These are phyloP conservation scores for Melanotaenia maccullochi DNA, from an alignment of 2,797 vertebrate genomes.

Conservation along the genomic window DNA sequence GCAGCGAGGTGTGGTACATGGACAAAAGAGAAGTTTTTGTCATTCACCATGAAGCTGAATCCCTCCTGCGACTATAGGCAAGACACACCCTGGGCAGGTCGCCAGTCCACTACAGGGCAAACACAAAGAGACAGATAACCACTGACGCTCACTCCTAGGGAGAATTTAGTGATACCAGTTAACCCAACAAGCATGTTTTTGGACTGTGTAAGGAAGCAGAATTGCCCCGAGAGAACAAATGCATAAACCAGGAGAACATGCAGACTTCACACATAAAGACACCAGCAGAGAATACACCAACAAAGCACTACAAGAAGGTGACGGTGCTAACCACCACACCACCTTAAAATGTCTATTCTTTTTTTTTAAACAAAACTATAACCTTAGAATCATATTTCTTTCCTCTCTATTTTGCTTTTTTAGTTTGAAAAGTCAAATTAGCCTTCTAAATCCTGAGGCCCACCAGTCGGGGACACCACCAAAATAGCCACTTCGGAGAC, in stretches of 20 bases:
- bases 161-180: not conserved
- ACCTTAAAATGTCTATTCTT: not conserved
- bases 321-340: not conserved
- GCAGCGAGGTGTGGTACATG: too few species aligned
- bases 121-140: not conserved
- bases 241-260: not conserved
- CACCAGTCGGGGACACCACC: too few species aligned
- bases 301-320: not conserved
- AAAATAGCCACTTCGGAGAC: too few species aligned
- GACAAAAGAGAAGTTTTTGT: too few species aligned
- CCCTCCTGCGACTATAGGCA: not conserved
- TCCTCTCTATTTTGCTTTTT: too few species aligned
- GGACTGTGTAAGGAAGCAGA: not conserved
- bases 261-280: not conserved
- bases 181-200: not conserved
- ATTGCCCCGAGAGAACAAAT: not conserved
- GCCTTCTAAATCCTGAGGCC: too few species aligned
- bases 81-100: not conserved
- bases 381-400: too few species aligned
- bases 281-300: not conserved
- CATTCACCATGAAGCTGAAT: too few species aligned
- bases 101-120: not conserved
- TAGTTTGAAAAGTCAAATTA: too few species aligned
- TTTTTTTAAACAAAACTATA: too few species aligned
- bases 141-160: not conserved